phyloP scores from a whole-genome alignment of 2,113 vertebrate species.

The Heterocephalus glaber region DNA sequence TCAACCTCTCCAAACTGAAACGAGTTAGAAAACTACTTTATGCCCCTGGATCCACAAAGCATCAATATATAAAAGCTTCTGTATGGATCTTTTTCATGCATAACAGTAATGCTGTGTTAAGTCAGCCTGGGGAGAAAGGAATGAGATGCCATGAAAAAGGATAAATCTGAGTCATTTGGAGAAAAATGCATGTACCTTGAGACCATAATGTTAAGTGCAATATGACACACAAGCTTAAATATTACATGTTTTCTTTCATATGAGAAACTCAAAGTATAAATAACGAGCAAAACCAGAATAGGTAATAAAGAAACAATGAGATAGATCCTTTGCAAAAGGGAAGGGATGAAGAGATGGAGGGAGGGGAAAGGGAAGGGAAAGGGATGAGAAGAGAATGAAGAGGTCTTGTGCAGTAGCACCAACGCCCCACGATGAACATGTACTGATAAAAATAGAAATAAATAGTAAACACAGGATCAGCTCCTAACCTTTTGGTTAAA shows the following conservation, averaged over 20 bases:
- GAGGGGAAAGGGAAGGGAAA: background rate
- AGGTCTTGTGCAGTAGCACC: background rate
- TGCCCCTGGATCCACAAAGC: background rate
- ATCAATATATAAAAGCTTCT: background rate
- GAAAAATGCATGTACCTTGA: background rate
- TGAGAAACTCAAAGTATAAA: background rate
- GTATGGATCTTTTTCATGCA: too few relatives aligned
- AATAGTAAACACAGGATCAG: conserved; percentile 17
- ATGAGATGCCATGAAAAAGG: background rate
- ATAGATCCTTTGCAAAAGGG: background rate
- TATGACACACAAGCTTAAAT: background rate
- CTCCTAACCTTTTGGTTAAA: conserved; percentile 93
- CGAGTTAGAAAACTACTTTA: background rate
- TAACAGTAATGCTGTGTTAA: background rate
- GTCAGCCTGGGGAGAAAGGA: background rate
- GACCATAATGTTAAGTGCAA: background rate
- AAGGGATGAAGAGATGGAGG: background rate
- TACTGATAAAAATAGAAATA: background rate
- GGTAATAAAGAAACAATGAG: background rate
- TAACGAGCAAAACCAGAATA: background rate
- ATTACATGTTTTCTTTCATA: background rate
- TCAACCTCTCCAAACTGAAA: background rate
- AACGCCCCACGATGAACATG: background rate
- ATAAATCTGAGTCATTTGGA: background rate
- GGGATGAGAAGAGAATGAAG: background rate